Conservation (phyloP, 2,888 invertebrate species). For the Zelleria hepariella region DNA sequence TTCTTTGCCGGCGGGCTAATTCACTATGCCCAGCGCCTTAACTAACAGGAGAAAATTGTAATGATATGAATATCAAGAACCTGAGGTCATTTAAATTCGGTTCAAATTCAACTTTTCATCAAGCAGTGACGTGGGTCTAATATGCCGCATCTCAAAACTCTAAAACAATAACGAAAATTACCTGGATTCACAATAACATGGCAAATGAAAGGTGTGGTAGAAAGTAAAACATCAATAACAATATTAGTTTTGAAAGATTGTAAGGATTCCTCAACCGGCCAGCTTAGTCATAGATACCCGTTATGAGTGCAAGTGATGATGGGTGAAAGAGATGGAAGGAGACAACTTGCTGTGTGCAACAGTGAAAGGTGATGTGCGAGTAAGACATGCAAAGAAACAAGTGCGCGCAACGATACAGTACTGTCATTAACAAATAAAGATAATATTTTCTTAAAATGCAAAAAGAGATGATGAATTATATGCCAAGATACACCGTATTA, state of each 20-base stretch:
- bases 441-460: not conserved
- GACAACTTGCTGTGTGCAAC: not conserved
- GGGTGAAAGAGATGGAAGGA: not conserved
- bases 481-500: constrained; percentile 11
- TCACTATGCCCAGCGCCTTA: too few relatives aligned
- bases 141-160: too few relatives aligned
- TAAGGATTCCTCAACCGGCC: not conserved
- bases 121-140: too few relatives aligned
- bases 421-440: not conserved
- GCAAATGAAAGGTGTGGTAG: too few relatives aligned
- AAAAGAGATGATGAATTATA: not conserved
- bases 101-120: too few relatives aligned
- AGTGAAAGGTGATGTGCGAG: not conserved
- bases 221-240: too few relatives aligned
- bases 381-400: constrained; percentile 5
- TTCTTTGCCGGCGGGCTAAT: too few relatives aligned
- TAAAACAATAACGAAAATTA: too few relatives aligned
- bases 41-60: too few relatives aligned
- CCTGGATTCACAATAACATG: too few relatives aligned
- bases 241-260: not conserved
- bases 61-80: too few relatives aligned
- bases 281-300: not conserved
- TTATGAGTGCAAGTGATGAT: not conserved
- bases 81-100: too few relatives aligned
- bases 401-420: constrained; percentile 1